phyloP scores from a whole-genome alignment of 1,140 invertebrate species.

The Drosophila guanche region DNA sequence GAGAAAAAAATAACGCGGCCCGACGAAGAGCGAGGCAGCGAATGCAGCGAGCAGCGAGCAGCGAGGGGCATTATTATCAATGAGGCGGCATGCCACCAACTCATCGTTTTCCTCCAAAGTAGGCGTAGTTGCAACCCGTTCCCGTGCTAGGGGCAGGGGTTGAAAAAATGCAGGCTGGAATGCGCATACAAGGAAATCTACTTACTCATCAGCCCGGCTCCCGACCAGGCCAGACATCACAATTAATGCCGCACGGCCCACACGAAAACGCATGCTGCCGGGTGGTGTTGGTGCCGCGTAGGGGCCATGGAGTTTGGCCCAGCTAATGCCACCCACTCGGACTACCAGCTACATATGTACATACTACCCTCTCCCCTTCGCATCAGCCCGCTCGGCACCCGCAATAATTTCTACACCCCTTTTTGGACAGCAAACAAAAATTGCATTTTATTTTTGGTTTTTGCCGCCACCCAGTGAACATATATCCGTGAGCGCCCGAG shows the following conservation, averaged over 20 bases:
- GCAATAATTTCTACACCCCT: slow-evolving; percentile 72
- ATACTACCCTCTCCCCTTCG: not conserved
- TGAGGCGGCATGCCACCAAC: slow-evolving; percentile 56
- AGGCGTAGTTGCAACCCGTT: slow-evolving; percentile 30
- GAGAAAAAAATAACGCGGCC: slow-evolving; percentile 43
- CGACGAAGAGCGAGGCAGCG: slow-evolving; percentile 54
- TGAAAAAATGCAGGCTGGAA: slow-evolving; percentile 24
- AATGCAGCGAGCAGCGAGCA: slow-evolving; percentile 39
- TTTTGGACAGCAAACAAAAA: slow-evolving; percentile 68
- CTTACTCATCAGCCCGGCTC: slow-evolving; percentile 69
- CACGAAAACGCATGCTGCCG: slow-evolving; percentile 33
- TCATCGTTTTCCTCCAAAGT: slow-evolving; percentile 31
- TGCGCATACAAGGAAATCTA: slow-evolving; percentile 76
- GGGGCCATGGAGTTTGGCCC: slow-evolving; percentile 26
- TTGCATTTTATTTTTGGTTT: slow-evolving; percentile 79
- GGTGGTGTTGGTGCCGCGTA: not conserved
- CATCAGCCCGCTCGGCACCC: slow-evolving; percentile 5
- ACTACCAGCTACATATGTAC: too few relatives aligned
- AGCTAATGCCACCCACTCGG: slow-evolving; percentile 72
- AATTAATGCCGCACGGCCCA: slow-evolving; percentile 69
- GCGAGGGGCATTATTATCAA: slow-evolving; percentile 76
- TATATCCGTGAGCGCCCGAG: slow-evolving; percentile 15
- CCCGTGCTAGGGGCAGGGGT: slow-evolving; percentile 3
- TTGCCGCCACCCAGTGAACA: slow-evolving; percentile 48
- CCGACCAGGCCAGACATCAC: slow-evolving; percentile 70